Evolutionary conservation across 2,888 invertebrate species (phyloP).

Genomic region (Cephus nigrinus): DNA sequence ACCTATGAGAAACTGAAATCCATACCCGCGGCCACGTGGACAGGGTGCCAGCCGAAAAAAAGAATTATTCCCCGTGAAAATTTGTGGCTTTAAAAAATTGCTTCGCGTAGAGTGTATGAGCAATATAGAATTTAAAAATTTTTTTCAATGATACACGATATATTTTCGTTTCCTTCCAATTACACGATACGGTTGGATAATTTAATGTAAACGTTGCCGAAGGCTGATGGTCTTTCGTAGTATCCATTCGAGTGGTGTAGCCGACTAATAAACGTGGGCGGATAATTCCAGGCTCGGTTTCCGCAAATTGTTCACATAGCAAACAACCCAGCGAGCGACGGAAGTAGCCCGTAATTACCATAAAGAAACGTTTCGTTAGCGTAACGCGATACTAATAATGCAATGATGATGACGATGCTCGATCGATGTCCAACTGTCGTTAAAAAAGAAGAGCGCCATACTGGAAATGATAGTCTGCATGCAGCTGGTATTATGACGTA

Average conservation of each 20-base stretch:
- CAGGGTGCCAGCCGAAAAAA: background rate
- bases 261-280: slow-evolving; percentile 22
- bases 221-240: background rate
- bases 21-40: slow-evolving; percentile 33
- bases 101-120: background rate
- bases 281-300: slow-evolving; percentile 50
- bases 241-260: background rate
- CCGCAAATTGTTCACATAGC: slow-evolving; percentile 48
- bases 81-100: background rate
- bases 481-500: background rate
- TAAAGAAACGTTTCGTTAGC: slow-evolving; percentile 23
- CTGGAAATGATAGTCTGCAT: background rate
- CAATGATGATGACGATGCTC: background rate
- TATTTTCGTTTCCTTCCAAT: background rate
- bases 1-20: slow-evolving; percentile 50
- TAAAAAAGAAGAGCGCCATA: background rate
- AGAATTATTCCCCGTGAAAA: background rate
- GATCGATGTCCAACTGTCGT: background rate
- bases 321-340: slow-evolving; percentile 36
- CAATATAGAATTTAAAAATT: background rate
- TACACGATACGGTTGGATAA: background rate
- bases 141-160: background rate
- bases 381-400: slow-evolving; percentile 35
- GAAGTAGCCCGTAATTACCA: background rate
- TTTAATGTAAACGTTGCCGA: background rate